A percentile compares a stretch with the other conserved stretches of the same genome.
These are phyloP conservation scores for Poecilus cupreus DNA, from an alignment of 2,888 invertebrate genomes.

Conservation along the genomic window DNA sequence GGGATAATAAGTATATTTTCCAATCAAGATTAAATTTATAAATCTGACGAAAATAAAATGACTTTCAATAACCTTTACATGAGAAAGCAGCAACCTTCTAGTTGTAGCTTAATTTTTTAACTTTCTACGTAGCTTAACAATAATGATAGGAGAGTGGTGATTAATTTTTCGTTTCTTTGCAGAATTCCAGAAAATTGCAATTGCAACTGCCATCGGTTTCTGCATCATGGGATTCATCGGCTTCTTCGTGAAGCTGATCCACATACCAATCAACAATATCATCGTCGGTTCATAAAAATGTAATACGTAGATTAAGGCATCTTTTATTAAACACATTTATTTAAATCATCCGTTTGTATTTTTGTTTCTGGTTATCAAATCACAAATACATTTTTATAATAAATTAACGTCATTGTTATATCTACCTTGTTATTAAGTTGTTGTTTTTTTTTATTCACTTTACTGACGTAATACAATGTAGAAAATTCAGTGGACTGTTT, in stretches of 20 bases:
- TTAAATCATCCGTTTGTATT: constrained; percentile 56
- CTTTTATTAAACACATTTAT: constrained; percentile 61
- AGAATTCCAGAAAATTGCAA: constrained; percentile 99
- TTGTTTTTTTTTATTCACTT: too few relatives aligned
- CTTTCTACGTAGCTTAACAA: too few relatives aligned
- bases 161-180: constrained; percentile 69
- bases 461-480: background rate
- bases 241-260: constrained; percentile 99
- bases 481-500: background rate
- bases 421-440: too few relatives aligned
- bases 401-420: constrained; percentile 9
- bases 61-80: too few relatives aligned
- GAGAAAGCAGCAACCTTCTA: too few relatives aligned
- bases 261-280: constrained; percentile 98
- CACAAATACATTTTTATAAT: constrained; percentile 62
- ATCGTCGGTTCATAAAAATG: constrained; percentile 87
- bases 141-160: too few relatives aligned
- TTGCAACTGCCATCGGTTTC: constrained; percentile 99
- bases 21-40: background rate
- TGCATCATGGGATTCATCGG: constrained; percentile 99
- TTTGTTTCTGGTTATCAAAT: constrained; percentile 56
- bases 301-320: constrained; percentile 48
- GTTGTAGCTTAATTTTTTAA: too few relatives aligned
- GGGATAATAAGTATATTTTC: background rate
- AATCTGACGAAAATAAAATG: background rate